Evolutionary conservation across 1,140 invertebrate genomes (phyloP), one percentile per base, ranked within the genome.

Genomic region (Heliconius congener): DNA sequence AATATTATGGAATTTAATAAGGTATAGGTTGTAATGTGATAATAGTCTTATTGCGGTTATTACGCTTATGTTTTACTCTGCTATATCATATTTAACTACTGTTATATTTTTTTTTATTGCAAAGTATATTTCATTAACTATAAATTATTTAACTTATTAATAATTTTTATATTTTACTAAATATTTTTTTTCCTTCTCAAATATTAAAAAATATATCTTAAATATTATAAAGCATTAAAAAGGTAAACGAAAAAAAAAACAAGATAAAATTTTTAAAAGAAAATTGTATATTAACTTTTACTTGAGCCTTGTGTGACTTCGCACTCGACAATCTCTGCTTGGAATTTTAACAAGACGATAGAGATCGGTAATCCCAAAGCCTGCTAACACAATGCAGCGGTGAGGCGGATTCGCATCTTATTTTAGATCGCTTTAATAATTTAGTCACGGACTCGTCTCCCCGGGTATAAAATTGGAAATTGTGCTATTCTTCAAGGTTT

Each of bases 381-480:
- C 86, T 82, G 84, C 84, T 87, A 88, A 90, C 88, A 93, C 90
- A 92, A 90, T 93, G 88, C 85, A 86, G 87, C 84, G 82, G 88
- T 82, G 86, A 90, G 91, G 86, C 87, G 87, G 89, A 92, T 90
- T 92, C 89, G 85, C 86, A 86, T 92, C 89, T 93, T 91, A 93
- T 91, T 93, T 94, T 88, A 89, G 86, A 82, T 83, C 82, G 83
- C 73, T 81, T 93, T 91, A 87, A 91, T 94, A 94, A 93, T 93
- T 92, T 90, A 88, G 92, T 93, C 92, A 94, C 92, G 92, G 83
- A 84, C 84, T 73, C 80, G 83, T 83, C 88, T 13, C 84, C 86
- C 86, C 88, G 92, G 92, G 92, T 94, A 88, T 90, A 93, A 93
- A 93, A 94, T 94, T 94, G 93, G 88, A 89, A 91, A 92, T 93